Evolutionary conservation across 2,113 vertebrate species (phyloP).

Genomic region (Pseudorectes ferrugineus): DNA sequence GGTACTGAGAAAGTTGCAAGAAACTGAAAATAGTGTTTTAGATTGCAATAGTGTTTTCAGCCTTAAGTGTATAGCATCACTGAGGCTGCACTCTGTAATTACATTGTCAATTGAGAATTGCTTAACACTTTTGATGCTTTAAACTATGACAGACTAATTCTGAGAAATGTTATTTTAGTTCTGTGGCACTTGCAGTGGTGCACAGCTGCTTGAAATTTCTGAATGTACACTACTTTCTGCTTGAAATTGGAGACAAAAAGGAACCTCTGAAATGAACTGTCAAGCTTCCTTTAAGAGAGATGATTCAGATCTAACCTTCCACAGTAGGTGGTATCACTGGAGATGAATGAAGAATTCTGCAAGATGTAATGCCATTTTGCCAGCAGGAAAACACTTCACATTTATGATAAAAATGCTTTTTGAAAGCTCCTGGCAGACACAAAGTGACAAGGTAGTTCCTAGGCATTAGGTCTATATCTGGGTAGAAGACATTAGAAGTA

Average conservation of each 20-base stretch:
- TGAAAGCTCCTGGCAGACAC: conserved; percentile 8
- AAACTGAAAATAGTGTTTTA: background rate
- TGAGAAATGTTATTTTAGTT: conserved; percentile 42
- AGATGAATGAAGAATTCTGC: conserved; percentile 39
- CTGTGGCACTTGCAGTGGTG: background rate
- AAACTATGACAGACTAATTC: conserved; percentile 51
- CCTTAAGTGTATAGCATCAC: background rate
- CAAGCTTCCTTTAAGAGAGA: background rate
- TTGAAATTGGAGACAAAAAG: conserved; percentile 1
- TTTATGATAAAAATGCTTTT: conserved; percentile 12
- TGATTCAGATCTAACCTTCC: conserved; percentile 46
- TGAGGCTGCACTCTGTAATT: conserved; percentile 37
- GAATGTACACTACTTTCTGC: background rate
- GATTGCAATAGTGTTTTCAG: background rate
- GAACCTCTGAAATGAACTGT: conserved; percentile 32
- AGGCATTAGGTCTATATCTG: background rate
- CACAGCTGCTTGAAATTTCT: conserved; percentile 4
- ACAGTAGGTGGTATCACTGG: background rate
- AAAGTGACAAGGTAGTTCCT: background rate
- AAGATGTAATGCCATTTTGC: background rate
- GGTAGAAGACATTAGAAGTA: background rate
- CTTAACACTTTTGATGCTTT: conserved; percentile 39
- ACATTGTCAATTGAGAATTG: conserved; percentile 37
- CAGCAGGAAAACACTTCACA: background rate
- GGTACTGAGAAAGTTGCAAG: background rate